Evolutionary conservation across 2,113 vertebrate species (phyloP), one percentile per base, ranked within the genome.

Genomic region (Corynorhinus townsendii): DNA sequence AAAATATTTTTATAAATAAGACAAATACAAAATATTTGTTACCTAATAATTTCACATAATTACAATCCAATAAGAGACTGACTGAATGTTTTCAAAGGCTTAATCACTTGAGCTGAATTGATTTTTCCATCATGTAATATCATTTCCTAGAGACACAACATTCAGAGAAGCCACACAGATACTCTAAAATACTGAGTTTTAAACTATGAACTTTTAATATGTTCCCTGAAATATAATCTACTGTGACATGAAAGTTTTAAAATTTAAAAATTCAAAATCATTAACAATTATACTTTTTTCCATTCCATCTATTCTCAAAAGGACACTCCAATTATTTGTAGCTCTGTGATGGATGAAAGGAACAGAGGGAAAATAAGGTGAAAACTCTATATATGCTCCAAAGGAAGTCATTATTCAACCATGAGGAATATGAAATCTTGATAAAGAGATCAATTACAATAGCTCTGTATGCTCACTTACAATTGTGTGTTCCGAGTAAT

Each of bases 401-500:
- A 76, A 86, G 28, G n/a, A 86, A 92, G 52, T 75, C 47, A 79
- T 89, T 89, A 83, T 75, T 94, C 86, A 94, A 33, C 40, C 66
- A 28, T n/a, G 40, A 89, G 20, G 43, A 91, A 77, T 90, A 93
- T 79, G 89, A 84, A 91, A 79, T 73, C 33, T 91, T 86, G n/a
- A 66, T 83, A 89, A 91, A 68, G 22, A 89, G 52, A 89, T 82
- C 80, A 84, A 92, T 95, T 96, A 87, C 71, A 90, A 73, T 83
- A 64, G 49, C 20, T 54, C 24, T 76, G 26, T 30, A n/a, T 16
- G 22, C 71, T 88, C 47, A 62, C 45, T 81, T 11, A 66, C 49
- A 92, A 72, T 76, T 84, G 14, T 62, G 45, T 89, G 62, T 75
- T 80, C 45, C 54, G 10, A 26, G 52, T 80, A 87, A 72, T 87